phyloP scores from a whole-genome alignment of 2,113 vertebrate species.

The Elaphurus davidianus region DNA sequence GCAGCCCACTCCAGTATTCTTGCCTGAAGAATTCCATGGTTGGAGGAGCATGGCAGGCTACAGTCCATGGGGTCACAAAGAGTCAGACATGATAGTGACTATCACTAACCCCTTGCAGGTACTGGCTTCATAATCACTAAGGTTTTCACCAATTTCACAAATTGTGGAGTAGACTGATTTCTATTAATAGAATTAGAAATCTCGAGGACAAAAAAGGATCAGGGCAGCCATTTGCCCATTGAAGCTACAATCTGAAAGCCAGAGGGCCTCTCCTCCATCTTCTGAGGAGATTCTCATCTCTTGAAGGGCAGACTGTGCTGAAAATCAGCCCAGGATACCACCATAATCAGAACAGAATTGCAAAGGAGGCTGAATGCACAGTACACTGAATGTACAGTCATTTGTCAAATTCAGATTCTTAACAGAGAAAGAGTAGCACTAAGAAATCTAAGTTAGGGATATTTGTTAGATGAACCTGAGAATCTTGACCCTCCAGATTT shows the following conservation, averaged over 20 bases:
- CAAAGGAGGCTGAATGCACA: background rate
- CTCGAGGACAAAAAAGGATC: background rate
- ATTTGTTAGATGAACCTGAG: background rate
- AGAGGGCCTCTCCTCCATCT: background rate
- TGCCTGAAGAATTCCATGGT: background rate
- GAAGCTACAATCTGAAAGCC: background rate
- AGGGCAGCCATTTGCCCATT: background rate
- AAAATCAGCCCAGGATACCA: background rate
- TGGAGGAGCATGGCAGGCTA: background rate
- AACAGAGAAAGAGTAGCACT: background rate
- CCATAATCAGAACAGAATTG: background rate
- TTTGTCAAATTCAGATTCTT: background rate
- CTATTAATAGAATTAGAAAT: background rate
- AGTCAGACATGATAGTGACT: background rate
- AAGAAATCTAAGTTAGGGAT: background rate
- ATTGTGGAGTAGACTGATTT: background rate
- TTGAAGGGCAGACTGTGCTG: background rate
- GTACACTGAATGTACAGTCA: background rate
- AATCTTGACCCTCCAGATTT: background rate
- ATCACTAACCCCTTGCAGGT: background rate
- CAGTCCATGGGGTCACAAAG: background rate
- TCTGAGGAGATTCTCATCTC: background rate
- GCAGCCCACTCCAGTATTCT: background rate
- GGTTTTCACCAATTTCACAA: background rate
- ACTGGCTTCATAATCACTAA: background rate